Evolutionary conservation across 2,113 vertebrate genomes (phyloP), one percentile per base, ranked within the genome.

Genomic region (Trichomycterus rosablanca): DNA sequence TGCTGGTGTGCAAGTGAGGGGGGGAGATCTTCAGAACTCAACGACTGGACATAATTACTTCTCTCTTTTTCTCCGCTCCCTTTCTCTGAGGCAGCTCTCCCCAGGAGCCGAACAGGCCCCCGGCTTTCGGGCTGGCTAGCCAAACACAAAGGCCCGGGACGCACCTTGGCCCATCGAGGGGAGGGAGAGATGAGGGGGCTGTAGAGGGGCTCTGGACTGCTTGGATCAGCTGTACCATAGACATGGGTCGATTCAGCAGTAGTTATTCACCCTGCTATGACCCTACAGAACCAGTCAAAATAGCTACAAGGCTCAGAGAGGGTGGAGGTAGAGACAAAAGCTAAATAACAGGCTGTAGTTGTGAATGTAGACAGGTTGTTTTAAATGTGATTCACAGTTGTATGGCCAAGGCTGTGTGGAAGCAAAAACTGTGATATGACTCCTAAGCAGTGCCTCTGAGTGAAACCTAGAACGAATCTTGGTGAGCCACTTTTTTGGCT

Each of bases 31-130:
- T 86, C 88, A 91, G 84, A 91, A 91, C 82, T 86, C 89, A 91
- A 82, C 92, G 91, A 92, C 90, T 93, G 91, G 88, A 90, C 87
- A 88, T 93, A 92, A 93, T 93, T 89, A 85, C 89, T 90, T 87
- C 89, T 91, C 88, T 87, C 83, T 85, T 90, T 91, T 91, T 76
- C 87, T 89, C 89, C 85, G 82, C 85, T 89, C 83, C 86, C 80
- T 87, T 89, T 91, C 89, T 75, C 85, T 42, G 2, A 48, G 65
- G 30, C 24, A 56, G 61, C 61, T 89, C 88, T 86, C 89, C 83
- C 85, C 85, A 83, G 76, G 88, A 22, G 79, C 83, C 76, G 84
- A 75, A 81, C 89, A 84, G 86, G 72, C 63, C 86, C 89, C 90
- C 87, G 88, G 89, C 89, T 92, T 95, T 89, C 89, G 79, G 92